Base-by-base conservation (phyloP, 2,797 vertebrate genomes). In the Eidolon dupreanum region DNA sequence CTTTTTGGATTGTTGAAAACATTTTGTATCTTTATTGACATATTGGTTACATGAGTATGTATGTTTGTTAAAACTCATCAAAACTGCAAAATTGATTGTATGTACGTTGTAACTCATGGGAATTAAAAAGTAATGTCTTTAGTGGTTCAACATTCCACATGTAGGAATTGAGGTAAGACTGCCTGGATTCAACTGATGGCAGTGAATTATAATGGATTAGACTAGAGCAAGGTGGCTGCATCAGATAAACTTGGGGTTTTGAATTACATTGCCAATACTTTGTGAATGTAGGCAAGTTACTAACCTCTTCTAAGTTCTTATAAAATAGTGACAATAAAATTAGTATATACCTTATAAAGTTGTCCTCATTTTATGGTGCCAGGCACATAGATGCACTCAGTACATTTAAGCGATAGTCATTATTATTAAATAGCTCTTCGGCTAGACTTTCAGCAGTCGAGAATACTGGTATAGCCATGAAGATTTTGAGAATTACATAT, bases 401-500 rank as follows among this genome's bases (percentile, higher is more conserved):
- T 86, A 70, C 70, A 55, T 93, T 90, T 93, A 89, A 89, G 53
- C 46, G 59, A 4, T 36, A 77, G 73, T 77, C 41, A 75, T 82
- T 93, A 90, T 93, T 93, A 93, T 92, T 86, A 95, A 83, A 94
- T 91, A 91, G 63, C 68, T 88, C 55, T 95, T 90, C 6, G n/a
- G 85, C 43, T 84, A 57, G 49, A 65, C 38, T 93, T 84, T 53
- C 33, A 91, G 59, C 46, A 95, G 75, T 93, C 66, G 71, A 59
- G 74, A 95, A 84, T 93, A 53, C 66, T 78, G n/a, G 19, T 92
- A 82, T 61, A 95, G 81, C 75, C 63, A 70, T 51, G 68, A 88
- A 85, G 68, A 97, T 82, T 93, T 94, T 94, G 91, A 86, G 68
- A 96, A 65, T 94, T 88, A 70, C n/a, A 8, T 96, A 70, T 86